Evolutionary conservation across 1,140 invertebrate genomes (phyloP).

Genomic region (Hycleus phaleratus): DNA sequence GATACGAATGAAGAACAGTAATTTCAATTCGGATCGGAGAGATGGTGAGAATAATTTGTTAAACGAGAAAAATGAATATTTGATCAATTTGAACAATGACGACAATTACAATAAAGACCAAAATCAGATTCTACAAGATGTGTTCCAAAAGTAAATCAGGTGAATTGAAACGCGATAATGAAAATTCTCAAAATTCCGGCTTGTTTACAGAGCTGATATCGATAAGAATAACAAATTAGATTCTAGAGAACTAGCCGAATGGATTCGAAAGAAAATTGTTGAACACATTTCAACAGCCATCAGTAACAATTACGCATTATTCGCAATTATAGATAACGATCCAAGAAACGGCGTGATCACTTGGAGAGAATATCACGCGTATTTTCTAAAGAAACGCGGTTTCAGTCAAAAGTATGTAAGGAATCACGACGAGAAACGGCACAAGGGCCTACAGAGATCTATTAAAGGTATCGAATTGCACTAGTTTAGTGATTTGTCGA

Average conservation of each 20-base stretch:
- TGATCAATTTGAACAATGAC: constrained; percentile 35
- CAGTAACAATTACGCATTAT: constrained; percentile 64
- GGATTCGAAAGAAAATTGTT: constrained; percentile 66
- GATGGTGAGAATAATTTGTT: constrained; percentile 17
- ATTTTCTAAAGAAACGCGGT: constrained; percentile 62
- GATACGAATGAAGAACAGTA: constrained; percentile 37
- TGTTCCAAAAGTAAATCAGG: constrained; percentile 41
- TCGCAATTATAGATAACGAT: constrained; percentile 63
- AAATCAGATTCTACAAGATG: constrained; percentile 43
- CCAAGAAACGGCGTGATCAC: constrained; percentile 67
- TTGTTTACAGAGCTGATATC: constrained; percentile 55
- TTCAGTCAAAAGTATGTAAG: constrained; percentile 56
- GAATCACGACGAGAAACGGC: constrained; percentile 58
- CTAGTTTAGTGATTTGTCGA: not conserved
- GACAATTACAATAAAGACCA: constrained; percentile 39
- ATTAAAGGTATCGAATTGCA: constrained; percentile 40
- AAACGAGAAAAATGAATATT: constrained; percentile 36
- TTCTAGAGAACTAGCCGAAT: constrained; percentile 58
- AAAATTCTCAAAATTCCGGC: too few species aligned
- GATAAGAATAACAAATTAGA: constrained; percentile 55
- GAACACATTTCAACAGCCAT: constrained; percentile 67
- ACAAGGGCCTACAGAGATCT: constrained; percentile 44
- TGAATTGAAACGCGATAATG: not conserved
- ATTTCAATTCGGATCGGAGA: constrained; percentile 35
- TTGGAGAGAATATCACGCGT: constrained; percentile 72